A percentile compares a stretch with the other conserved stretches of the same genome.
phyloP scores from a whole-genome alignment of 2,888 invertebrate genomes.

The Ormyrus rosae region DNA sequence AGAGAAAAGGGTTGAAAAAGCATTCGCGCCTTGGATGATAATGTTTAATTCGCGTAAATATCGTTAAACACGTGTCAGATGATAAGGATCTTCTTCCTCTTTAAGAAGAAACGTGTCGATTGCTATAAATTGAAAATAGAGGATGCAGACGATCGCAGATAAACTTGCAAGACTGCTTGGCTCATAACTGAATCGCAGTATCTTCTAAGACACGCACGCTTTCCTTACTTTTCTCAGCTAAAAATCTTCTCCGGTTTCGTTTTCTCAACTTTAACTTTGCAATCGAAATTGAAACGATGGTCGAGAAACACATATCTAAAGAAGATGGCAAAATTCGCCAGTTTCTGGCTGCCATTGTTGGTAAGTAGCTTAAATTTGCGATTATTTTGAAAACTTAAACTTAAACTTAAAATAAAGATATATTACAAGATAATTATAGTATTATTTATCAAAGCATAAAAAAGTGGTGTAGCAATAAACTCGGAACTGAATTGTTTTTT shows the following conservation, averaged over 20 bases:
- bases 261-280: not conserved
- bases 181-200: not conserved
- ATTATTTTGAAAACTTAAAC: not conserved
- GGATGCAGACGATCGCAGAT: constrained; percentile 20
- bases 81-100: constrained; percentile 22
- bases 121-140: constrained; percentile 65
- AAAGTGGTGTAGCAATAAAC: too few species aligned
- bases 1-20: not conserved
- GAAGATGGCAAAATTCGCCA: constrained; percentile 64
- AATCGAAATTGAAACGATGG: not conserved
- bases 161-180: not conserved
- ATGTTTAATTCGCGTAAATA: not conserved
- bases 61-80: not conserved
- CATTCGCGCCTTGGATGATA: not conserved
- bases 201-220: not conserved
- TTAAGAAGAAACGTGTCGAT: constrained; percentile 33
- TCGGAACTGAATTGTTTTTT: too few species aligned
- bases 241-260: not conserved
- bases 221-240: not conserved
- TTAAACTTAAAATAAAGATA: not conserved
- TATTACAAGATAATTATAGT: not conserved
- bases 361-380: constrained; percentile 57
- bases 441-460: not conserved
- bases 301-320: not conserved
- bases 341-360: constrained; percentile 62